Percentiles rank a stretch among this genome's conserved stretches.
Evolutionary conservation across 2,888 invertebrate species (phyloP).

Genomic region (Crematogaster levior): DNA sequence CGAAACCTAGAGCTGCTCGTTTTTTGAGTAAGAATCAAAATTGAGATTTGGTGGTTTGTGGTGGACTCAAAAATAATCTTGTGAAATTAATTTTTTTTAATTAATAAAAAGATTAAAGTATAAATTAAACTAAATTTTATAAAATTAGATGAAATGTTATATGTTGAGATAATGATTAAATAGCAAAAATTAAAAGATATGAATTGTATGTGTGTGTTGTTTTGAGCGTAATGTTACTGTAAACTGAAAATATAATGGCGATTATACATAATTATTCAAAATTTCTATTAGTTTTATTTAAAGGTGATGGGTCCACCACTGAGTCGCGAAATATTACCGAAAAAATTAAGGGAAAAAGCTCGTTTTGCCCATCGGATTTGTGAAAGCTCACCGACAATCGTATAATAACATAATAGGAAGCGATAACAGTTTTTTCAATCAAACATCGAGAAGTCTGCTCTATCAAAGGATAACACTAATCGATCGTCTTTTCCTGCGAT

Average conservation of each 20-base stretch:
- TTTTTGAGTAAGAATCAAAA: background rate
- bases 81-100: background rate
- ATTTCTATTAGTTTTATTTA: background rate
- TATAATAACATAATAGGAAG: conserved; percentile 71
- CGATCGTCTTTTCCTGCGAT: conserved; percentile 73
- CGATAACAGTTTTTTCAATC: conserved; percentile 75
- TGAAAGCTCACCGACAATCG: conserved; percentile 79
- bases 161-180: conserved; percentile 6
- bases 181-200: background rate
- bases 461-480: conserved; percentile 73
- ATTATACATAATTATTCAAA: background rate
- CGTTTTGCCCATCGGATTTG: conserved; percentile 73
- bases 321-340: background rate
- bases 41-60: background rate
- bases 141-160: background rate
- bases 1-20: background rate
- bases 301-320: background rate
- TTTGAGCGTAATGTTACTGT: too few relatives aligned
- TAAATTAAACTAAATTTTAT: conserved; percentile 5
- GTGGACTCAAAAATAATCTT: background rate
- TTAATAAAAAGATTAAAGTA: background rate
- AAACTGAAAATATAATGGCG: background rate
- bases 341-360: conserved; percentile 12
- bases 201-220: too few relatives aligned
- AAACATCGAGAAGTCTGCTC: conserved; percentile 79